Percentiles rank a stretch among this genome's conserved stretches.
phyloP scores from a whole-genome alignment of 2,797 vertebrate genomes.

The Anas bernieri region DNA sequence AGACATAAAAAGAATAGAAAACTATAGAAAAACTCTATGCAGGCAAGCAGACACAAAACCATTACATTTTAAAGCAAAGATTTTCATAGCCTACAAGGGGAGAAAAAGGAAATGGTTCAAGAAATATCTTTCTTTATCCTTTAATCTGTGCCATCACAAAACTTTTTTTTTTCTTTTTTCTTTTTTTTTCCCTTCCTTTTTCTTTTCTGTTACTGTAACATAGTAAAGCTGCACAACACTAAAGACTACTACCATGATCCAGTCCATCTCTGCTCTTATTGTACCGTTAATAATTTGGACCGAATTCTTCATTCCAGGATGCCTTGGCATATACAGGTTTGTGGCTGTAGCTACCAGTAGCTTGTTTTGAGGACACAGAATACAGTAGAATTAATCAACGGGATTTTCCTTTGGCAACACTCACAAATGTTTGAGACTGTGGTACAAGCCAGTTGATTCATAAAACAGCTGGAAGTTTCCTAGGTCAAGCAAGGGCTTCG shows the following conservation, averaged over 20 bases:
- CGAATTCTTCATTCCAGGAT: background rate
- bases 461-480: background rate
- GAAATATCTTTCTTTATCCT: background rate
- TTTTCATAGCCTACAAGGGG: background rate
- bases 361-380: background rate
- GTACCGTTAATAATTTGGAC: background rate
- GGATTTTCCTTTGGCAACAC: background rate
- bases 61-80: background rate
- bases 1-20: slow-evolving; percentile 15
- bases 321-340: background rate
- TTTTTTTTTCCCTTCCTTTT: background rate
- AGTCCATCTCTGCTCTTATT: background rate
- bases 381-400: background rate
- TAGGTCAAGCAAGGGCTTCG: background rate
- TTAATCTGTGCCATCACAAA: background rate
- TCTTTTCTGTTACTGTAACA: background rate
- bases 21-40: background rate
- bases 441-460: background rate
- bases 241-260: background rate
- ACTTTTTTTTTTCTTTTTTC: background rate
- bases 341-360: background rate
- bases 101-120: background rate
- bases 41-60: background rate
- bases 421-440: background rate
- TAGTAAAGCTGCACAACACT: background rate